These are phyloP conservation scores for Opisthocomus hoazin DNA, from an alignment of 2,113 vertebrate species.

Conservation along the genomic window DNA sequence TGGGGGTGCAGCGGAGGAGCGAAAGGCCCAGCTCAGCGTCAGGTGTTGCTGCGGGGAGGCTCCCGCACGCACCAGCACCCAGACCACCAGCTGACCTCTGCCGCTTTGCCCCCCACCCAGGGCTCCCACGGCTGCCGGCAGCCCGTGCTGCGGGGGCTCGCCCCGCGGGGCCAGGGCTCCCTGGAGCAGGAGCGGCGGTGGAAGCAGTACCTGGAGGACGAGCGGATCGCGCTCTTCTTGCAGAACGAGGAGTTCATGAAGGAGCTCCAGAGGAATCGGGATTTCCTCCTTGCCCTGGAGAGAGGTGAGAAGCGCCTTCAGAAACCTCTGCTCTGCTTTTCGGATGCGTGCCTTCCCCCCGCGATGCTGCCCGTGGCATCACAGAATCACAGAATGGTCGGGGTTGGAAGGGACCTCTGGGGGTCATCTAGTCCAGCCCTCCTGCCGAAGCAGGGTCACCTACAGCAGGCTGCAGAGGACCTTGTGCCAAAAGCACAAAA, in stretches of 20 bases:
- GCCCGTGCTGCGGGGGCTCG: neutral
- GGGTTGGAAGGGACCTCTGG: too few relatives aligned
- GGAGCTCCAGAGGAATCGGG: conserved; percentile 92
- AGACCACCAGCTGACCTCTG: fast-evolving
- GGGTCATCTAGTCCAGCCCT: too few relatives aligned
- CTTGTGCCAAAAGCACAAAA: neutral
- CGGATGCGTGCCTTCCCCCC: neutral
- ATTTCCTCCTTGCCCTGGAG: conserved; percentile 95
- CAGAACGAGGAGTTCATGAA: conserved; percentile 98
- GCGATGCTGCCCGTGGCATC: neutral
- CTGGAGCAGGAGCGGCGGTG: conserved; percentile 86
- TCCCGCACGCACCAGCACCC: fast-evolving
- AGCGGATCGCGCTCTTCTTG: conserved; percentile 92
- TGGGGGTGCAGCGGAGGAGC: neutral
- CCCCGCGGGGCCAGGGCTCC: neutral
- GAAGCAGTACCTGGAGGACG: conserved; percentile 95
- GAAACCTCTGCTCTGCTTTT: neutral
- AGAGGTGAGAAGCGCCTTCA: conserved; percentile 74
- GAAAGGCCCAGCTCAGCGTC: neutral
- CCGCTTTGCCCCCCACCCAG: neutral
- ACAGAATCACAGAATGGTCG: too few relatives aligned
- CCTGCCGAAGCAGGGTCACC: too few relatives aligned
- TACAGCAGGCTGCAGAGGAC: too few relatives aligned
- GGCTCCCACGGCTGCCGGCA: conserved; percentile 61
- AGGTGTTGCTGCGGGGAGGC: neutral